Evolutionary conservation across 2,888 invertebrate genomes (phyloP).

Genomic region (Saturnia pavonia): DNA sequence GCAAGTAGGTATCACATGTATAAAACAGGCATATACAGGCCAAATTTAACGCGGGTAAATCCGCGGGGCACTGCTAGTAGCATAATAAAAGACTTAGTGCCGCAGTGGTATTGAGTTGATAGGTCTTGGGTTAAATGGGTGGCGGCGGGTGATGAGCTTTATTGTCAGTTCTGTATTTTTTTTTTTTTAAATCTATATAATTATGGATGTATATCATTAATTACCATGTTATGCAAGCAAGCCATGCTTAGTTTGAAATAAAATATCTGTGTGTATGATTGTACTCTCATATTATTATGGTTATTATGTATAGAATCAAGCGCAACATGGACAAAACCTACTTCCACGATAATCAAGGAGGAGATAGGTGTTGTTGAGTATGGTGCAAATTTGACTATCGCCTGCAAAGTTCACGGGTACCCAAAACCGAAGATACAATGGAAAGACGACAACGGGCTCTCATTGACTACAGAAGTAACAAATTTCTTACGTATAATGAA

Average conservation of each 20-base stretch:
- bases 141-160: too few species aligned
- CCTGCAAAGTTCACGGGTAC: slow-evolving; percentile 56
- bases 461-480: slow-evolving; percentile 35
- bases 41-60: too few species aligned
- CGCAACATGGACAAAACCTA: slow-evolving; percentile 35
- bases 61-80: too few species aligned
- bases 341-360: slow-evolving; percentile 8
- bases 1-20: too few species aligned
- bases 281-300: slow-evolving; percentile 14
- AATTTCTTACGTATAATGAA: slow-evolving; percentile 27
- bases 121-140: too few species aligned
- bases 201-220: too few species aligned
- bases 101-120: too few species aligned
- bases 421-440: slow-evolving; percentile 58
- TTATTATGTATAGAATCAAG: slow-evolving; percentile 30
- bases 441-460: slow-evolving; percentile 43
- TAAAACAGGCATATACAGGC: too few species aligned
- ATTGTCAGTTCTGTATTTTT: too few species aligned
- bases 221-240: neutral
- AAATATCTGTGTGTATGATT: neutral
- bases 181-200: too few species aligned
- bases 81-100: too few species aligned
- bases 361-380: slow-evolving; percentile 34
- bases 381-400: slow-evolving; percentile 43
- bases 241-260: neutral